These are phyloP conservation scores for Micromussa lordhowensis DNA, from an alignment of 92 coral and sea anemone genomes.

Conservation along the genomic window DNA sequence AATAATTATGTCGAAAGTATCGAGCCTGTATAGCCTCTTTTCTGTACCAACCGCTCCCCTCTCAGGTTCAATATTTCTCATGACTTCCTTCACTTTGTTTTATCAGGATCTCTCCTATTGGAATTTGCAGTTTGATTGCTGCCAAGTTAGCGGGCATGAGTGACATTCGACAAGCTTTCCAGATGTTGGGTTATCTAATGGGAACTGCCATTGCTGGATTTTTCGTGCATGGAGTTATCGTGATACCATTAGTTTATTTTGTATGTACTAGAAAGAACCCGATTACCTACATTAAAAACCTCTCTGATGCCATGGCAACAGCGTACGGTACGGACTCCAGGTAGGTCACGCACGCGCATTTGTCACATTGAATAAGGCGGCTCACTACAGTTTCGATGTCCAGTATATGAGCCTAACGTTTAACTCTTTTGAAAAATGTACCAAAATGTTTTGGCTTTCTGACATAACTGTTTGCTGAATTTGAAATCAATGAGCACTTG, in stretches of 20 bases:
- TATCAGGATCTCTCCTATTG: constrained; percentile 78
- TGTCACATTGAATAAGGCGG: too few species aligned
- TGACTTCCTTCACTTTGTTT: not conserved
- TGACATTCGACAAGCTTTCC: constrained; percentile 62
- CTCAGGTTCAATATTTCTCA: not conserved
- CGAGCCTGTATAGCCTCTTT: too few species aligned
- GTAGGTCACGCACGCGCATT: constrained; percentile 24
- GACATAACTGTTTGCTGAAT: too few species aligned
- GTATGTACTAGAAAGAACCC: constrained; percentile 79
- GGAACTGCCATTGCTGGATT: constrained; percentile 78
- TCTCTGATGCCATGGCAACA: constrained; percentile 78
- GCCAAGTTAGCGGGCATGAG: constrained; percentile 81
- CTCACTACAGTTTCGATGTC: too few species aligned
- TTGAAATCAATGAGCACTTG: too few species aligned
- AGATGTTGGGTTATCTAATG: constrained; percentile 75
- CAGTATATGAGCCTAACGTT: too few species aligned
- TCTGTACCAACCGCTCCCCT: not conserved
- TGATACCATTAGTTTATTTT: constrained; percentile 75
- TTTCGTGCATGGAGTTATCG: constrained; percentile 68
- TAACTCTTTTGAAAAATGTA: too few species aligned
- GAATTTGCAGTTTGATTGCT: constrained; percentile 88
- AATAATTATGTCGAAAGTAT: too few species aligned
- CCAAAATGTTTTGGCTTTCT: too few species aligned
- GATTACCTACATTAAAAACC: constrained; percentile 60
- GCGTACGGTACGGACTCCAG: constrained; percentile 92